phyloP scores from a whole-genome alignment of 2,888 invertebrate genomes.

The Scaptomyza parva region DNA sequence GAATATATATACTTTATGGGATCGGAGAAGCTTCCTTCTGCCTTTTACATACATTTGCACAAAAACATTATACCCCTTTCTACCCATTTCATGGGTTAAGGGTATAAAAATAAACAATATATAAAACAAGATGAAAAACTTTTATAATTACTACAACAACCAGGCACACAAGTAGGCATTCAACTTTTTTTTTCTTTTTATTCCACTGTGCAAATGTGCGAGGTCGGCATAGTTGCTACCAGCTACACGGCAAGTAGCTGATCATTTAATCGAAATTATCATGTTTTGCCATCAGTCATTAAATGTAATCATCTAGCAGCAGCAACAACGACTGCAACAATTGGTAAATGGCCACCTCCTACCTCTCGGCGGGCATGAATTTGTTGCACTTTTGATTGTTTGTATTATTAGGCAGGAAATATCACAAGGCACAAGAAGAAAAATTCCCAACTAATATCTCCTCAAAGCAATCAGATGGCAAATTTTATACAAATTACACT shows the following conservation, averaged over 20 bases:
- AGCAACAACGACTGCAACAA: conserved; percentile 31
- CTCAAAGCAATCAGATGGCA: conserved; percentile 56
- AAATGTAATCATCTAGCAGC: conserved; percentile 62
- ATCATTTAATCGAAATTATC: conserved; percentile 79
- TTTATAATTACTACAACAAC: conserved; percentile 72
- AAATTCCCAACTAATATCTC: conserved; percentile 13
- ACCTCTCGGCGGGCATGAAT: conserved; percentile 14
- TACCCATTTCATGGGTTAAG: too few species aligned
- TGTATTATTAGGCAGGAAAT: conserved; percentile 69
- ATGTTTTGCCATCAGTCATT: conserved; percentile 68
- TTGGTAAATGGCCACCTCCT: conserved; percentile 6
- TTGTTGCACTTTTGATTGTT: conserved; percentile 63
- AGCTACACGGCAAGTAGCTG: conserved; percentile 46
- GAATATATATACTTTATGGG: too few species aligned
- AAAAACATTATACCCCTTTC: too few species aligned
- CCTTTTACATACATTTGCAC: too few species aligned
- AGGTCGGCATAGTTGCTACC: conserved; percentile 45
- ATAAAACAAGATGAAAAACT: conserved; percentile 56
- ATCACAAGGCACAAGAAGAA: conserved; percentile 43
- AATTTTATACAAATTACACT: conserved; percentile 32
- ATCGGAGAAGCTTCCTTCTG: too few species aligned
- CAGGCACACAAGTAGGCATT: conserved; percentile 48
- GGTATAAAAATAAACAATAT: conserved; percentile 13
- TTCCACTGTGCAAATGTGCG: conserved; percentile 67
- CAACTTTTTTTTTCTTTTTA: conserved; percentile 41